Percentiles rank a stretch among this genome's conserved stretches.
Conservation (phyloP, 1,140 invertebrate species). For the Brachionus rubens region DNA sequence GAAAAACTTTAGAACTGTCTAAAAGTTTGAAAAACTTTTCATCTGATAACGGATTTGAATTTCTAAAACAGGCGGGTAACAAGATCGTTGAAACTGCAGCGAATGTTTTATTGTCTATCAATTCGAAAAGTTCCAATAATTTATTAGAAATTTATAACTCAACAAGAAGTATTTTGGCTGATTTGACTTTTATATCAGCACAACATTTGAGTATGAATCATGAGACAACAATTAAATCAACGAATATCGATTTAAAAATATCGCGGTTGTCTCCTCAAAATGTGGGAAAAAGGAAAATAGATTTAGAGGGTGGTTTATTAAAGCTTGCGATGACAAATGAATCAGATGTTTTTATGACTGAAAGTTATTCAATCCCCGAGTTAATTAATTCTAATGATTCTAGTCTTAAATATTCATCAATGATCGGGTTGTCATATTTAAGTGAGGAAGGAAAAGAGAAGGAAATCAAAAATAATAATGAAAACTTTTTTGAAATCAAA, state of each 20-base stretch:
- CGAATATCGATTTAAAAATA: slow-evolving; percentile 3
- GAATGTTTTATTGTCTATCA: background rate
- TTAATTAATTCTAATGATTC: background rate
- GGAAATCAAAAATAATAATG: too few relatives aligned
- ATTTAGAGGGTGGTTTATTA: background rate
- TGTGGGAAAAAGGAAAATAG: background rate
- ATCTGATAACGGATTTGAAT: background rate
- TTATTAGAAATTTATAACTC: background rate
- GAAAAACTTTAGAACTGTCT: background rate
- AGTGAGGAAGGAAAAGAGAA: background rate
- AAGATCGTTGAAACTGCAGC: slow-evolving; percentile 17
- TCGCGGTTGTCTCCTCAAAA: background rate
- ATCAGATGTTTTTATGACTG: background rate
- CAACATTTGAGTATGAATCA: background rate
- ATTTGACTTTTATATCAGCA: background rate
- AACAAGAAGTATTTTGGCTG: background rate
- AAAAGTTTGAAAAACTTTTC: background rate
- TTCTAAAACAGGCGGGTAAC: slow-evolving; percentile 20
- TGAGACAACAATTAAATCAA: slow-evolving; percentile 16
- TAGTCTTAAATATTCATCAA: background rate
- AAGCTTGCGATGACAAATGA: background rate
- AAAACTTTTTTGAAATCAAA: too few relatives aligned
- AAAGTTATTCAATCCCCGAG: background rate
- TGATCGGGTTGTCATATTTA: background rate
- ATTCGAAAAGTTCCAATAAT: background rate